These are phyloP conservation scores for Cyprinus carpio DNA, from an alignment of 2,113 vertebrate genomes.

Conservation along the genomic window DNA sequence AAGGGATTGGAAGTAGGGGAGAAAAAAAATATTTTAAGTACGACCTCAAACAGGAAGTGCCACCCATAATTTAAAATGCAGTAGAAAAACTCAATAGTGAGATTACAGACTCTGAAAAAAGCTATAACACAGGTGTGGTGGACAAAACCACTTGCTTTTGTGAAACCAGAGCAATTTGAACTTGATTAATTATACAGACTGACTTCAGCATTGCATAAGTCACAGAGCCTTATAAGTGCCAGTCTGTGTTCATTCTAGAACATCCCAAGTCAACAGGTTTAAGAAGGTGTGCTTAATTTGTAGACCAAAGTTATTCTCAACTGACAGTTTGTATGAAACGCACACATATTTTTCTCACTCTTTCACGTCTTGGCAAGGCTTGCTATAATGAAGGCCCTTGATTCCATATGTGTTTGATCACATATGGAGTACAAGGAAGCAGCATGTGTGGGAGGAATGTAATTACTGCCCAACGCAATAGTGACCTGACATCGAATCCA, in stretches of 20 bases:
- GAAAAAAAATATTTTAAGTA: neutral
- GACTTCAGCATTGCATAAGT: neutral
- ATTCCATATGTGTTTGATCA: conserved; percentile 37
- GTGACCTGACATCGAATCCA: conserved; percentile 16
- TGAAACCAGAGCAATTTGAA: neutral
- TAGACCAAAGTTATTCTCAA: conserved; percentile 23
- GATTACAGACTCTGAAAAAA: neutral
- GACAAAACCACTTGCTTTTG: neutral
- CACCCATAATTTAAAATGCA: neutral
- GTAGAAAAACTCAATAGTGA: neutral
- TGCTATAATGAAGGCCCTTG: conserved; percentile 44
- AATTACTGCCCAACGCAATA: conserved; percentile 44
- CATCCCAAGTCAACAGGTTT: neutral
- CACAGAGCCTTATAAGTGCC: neutral
- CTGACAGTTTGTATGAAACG: conserved; percentile 6
- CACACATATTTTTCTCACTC: neutral
- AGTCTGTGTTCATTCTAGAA: neutral
- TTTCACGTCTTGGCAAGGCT: conserved; percentile 2
- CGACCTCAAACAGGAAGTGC: neutral
- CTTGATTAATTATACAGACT: neutral
- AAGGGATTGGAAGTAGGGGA: neutral
- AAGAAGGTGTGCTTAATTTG: conserved; percentile 3
- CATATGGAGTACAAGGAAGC: conserved; percentile 37
- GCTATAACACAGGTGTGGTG: neutral
- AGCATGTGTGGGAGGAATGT: conserved; percentile 42